These are phyloP conservation scores for Grammomys dolichurus DNA, from an alignment of 2,113 vertebrate species.

Conservation along the genomic window DNA sequence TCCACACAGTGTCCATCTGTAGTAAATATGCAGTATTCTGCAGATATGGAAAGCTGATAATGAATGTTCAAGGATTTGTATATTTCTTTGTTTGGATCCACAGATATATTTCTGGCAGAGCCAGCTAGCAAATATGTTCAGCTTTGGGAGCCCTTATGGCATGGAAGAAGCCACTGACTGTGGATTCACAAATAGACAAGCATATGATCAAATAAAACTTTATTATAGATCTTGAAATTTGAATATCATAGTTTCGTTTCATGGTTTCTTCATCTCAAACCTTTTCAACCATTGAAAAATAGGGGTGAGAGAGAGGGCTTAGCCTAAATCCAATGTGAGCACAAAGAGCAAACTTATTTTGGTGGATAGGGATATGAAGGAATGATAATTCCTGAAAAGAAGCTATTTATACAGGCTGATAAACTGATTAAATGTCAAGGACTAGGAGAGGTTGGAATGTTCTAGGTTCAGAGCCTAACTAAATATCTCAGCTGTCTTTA, in stretches of 20 bases:
- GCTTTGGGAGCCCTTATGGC: background rate
- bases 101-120: background rate
- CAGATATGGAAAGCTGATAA: background rate
- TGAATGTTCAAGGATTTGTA: background rate
- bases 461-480: background rate
- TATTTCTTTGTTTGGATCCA: background rate
- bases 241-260: background rate
- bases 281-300: constrained; percentile 32
- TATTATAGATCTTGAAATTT: background rate
- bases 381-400: background rate
- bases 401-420: background rate
- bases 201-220: background rate
- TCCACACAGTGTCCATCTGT: background rate
- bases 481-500: background rate
- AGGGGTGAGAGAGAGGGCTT: background rate
- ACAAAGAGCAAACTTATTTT: background rate
- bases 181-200: background rate
- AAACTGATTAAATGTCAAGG: background rate
- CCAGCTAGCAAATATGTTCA: constrained; percentile 14
- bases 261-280: background rate
- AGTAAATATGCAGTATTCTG: background rate
- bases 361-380: background rate
- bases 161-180: background rate
- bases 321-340: background rate
- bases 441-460: background rate